Conservation (phyloP, 64 coral and sea anemone species). For the Stichodactyla mertensii region DNA sequence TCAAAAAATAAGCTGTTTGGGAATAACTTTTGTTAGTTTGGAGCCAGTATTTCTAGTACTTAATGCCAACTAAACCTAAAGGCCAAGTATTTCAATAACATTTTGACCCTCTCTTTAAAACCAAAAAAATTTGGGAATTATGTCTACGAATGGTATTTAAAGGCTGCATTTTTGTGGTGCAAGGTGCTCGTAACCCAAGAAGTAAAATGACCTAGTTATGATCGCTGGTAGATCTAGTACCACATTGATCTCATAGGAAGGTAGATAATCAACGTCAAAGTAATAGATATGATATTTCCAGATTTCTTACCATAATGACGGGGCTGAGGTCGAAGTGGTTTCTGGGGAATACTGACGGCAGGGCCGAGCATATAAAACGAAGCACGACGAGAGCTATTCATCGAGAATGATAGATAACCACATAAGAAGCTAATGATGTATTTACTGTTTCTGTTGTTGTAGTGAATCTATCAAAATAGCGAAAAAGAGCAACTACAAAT, state of each 20-base stretch:
- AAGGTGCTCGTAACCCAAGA: not conserved
- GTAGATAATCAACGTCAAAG: not conserved
- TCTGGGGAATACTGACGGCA: not conserved
- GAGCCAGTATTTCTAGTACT: constrained; percentile 13
- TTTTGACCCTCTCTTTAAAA: not conserved
- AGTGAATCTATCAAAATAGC: not conserved
- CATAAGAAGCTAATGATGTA: not conserved
- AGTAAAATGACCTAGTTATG: not conserved
- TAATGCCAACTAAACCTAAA: not conserved
- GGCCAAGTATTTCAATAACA: constrained; percentile 4
- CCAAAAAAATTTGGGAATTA: not conserved
- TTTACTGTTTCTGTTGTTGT: not conserved
- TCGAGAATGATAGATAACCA: not conserved
- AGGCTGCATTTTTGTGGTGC: not conserved
- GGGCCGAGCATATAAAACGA: not conserved
- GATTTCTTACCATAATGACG: not conserved
- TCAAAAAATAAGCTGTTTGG: not conserved
- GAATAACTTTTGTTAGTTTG: not conserved
- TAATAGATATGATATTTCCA: not conserved
- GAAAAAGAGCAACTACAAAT: not conserved
- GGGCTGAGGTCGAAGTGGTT: not conserved
- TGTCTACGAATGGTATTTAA: not conserved
- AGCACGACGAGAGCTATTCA: not conserved
- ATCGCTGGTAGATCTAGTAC: not conserved
- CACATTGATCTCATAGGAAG: not conserved